phyloP scores from a whole-genome alignment of 2,113 vertebrate genomes.

The Microtus ochrogaster region DNA sequence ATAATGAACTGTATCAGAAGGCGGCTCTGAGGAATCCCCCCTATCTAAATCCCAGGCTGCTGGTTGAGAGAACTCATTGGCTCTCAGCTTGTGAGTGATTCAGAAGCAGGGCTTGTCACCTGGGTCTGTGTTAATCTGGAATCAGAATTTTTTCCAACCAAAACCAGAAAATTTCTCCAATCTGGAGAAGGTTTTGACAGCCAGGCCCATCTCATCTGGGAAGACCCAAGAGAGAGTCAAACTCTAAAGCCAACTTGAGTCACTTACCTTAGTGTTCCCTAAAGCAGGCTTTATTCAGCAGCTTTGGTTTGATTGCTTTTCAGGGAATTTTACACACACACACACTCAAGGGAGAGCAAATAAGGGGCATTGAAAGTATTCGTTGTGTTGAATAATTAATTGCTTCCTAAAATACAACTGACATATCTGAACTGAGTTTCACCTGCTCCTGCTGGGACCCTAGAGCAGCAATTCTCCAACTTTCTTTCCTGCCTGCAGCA shows the following conservation, averaged over 20 bases:
- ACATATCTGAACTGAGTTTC: slow-evolving; percentile 43
- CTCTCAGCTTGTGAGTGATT: slow-evolving; percentile 2
- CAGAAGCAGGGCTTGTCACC: background rate
- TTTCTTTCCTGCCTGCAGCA: slow-evolving; percentile 1
- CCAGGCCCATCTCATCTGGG: background rate
- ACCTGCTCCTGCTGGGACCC: background rate
- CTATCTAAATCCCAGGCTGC: background rate
- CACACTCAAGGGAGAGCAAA: background rate
- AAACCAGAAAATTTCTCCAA: slow-evolving; percentile 3
- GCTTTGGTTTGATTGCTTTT: background rate
- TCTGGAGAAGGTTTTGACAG: background rate
- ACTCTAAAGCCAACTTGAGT: slow-evolving; percentile 1
- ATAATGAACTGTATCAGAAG: background rate
- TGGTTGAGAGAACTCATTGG: background rate
- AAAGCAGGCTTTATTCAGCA: slow-evolving; percentile 36
- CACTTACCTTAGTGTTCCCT: background rate
- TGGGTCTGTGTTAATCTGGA: background rate
- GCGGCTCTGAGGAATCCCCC: background rate
- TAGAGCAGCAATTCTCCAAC: background rate
- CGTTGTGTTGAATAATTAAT: slow-evolving; percentile 65
- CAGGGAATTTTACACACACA: background rate
- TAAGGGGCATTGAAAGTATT: background rate
- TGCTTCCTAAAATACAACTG: slow-evolving; percentile 53
- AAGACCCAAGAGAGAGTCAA: background rate
- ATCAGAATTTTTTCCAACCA: background rate